A percentile compares a stretch with the other conserved stretches of the same genome.
Conservation (phyloP, 1,140 invertebrate species). For the Panagrolaimus sp. region DNA sequence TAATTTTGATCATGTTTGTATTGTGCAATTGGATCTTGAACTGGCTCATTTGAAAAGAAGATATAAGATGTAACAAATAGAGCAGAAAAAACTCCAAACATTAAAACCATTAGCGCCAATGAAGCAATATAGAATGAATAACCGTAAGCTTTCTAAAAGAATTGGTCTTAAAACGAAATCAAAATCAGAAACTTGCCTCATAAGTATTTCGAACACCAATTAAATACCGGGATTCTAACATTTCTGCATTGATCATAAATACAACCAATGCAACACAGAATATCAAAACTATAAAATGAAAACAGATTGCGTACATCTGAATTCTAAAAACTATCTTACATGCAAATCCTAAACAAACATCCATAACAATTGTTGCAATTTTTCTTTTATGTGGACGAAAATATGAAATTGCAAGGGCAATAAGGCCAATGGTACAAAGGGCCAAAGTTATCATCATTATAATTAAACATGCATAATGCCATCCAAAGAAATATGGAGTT, state of each 20-base stretch:
- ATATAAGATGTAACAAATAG: conserved; percentile 39
- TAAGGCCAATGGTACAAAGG: conserved; percentile 24
- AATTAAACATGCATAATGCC: conserved; percentile 58
- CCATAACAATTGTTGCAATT: conserved; percentile 43
- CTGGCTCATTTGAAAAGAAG: conserved; percentile 35
- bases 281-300: conserved; percentile 44
- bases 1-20: background rate
- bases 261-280: conserved; percentile 44
- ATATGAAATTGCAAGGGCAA: conserved; percentile 36
- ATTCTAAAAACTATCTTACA: conserved; percentile 33
- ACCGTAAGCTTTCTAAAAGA: conserved; percentile 50
- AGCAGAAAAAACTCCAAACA: conserved; percentile 45
- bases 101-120: conserved; percentile 36
- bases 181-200: conserved; percentile 25
- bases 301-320: too few relatives aligned
- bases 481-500: conserved; percentile 57
- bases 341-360: conserved; percentile 30
- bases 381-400: conserved; percentile 28
- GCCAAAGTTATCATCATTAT: conserved; percentile 41
- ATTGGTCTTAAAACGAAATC: background rate
- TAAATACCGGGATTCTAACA: conserved; percentile 54
- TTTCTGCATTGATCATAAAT: conserved; percentile 57
- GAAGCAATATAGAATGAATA: conserved; percentile 56
- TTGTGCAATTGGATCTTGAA: background rate
- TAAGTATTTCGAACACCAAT: conserved; percentile 53